Evolutionary conservation across 2,888 invertebrate species (phyloP).

Genomic region (Loripinus fragilis): DNA sequence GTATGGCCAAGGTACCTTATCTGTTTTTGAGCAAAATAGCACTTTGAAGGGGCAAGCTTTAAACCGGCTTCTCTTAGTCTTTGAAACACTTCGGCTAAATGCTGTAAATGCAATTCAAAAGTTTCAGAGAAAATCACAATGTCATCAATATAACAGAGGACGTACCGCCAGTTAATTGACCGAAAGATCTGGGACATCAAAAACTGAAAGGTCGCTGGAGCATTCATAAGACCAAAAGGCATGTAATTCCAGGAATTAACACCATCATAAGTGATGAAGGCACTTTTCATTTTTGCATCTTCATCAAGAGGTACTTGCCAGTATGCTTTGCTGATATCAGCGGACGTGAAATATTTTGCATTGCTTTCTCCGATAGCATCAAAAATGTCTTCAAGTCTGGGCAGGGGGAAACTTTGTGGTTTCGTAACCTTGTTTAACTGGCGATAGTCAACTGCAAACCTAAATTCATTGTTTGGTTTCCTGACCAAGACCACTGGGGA

Average conservation of each 20-base stretch:
- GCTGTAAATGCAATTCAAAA: not conserved
- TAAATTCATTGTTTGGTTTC: slow-evolving; percentile 26
- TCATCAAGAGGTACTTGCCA: slow-evolving; percentile 47
- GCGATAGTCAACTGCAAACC: slow-evolving; percentile 49
- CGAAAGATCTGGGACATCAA: slow-evolving; percentile 48
- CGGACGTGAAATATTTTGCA: slow-evolving; percentile 17
- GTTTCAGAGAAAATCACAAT: not conserved
- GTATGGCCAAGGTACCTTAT: too few species aligned
- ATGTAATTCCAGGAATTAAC: slow-evolving; percentile 47
- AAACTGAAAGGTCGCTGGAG: slow-evolving; percentile 50
- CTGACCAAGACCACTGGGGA: slow-evolving; percentile 30
- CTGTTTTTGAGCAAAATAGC: not conserved
- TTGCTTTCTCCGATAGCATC: slow-evolving; percentile 33
- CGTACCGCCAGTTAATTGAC: slow-evolving; percentile 56
- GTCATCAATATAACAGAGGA: slow-evolving; percentile 19
- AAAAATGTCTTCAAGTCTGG: slow-evolving; percentile 35
- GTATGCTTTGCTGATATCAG: slow-evolving; percentile 39
- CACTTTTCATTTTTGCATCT: slow-evolving; percentile 41
- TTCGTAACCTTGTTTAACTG: slow-evolving; percentile 35
- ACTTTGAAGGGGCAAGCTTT: not conserved
- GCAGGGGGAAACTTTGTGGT: slow-evolving; percentile 27
- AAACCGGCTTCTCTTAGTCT: not conserved
- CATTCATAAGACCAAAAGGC: slow-evolving; percentile 61
- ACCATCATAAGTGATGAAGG: slow-evolving; percentile 52
- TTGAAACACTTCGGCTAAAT: not conserved